Evolutionary conservation across 2,888 invertebrate species (phyloP).

Genomic region (Bhutanitis thaidina): DNA sequence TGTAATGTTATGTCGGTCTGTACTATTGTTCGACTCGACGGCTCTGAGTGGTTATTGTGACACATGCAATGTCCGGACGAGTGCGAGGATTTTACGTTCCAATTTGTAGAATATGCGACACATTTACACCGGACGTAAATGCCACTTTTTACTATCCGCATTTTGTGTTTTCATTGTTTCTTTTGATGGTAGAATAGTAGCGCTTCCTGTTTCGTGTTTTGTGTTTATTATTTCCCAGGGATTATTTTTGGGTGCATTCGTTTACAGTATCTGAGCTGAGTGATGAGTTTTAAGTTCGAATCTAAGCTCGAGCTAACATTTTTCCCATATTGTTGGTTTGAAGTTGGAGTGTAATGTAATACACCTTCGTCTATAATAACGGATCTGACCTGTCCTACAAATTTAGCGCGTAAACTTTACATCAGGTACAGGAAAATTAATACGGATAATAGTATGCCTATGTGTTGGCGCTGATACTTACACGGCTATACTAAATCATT

Average conservation of each 20-base stretch:
- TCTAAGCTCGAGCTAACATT: too few species aligned
- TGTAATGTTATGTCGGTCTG: conserved; percentile 25
- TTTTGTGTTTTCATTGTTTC: background rate
- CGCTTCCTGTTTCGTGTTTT: background rate
- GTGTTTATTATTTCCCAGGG: background rate
- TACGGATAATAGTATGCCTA: too few species aligned
- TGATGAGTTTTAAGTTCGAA: too few species aligned
- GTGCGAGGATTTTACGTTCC: conserved; percentile 7
- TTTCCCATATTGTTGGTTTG: too few species aligned
- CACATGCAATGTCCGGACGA: conserved; percentile 8
- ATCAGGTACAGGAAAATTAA: too few species aligned
- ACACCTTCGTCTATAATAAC: too few species aligned
- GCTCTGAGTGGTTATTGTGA: conserved; percentile 20
- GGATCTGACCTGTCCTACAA: too few species aligned
- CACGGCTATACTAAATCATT: too few species aligned
- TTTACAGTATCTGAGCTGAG: too few species aligned
- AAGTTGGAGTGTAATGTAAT: too few species aligned
- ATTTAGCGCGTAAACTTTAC: too few species aligned
- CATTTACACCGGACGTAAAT: conserved; percentile 7
- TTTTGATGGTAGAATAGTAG: background rate
- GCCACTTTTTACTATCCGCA: background rate
- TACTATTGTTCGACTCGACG: conserved; percentile 29
- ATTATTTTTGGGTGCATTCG: background rate
- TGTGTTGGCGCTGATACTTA: too few species aligned
- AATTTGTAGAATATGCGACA: conserved; percentile 8